Evolutionary conservation across 2,888 invertebrate genomes (phyloP), one percentile per base, ranked within the genome.

Genomic region (Glaucopsyche alexis): DNA sequence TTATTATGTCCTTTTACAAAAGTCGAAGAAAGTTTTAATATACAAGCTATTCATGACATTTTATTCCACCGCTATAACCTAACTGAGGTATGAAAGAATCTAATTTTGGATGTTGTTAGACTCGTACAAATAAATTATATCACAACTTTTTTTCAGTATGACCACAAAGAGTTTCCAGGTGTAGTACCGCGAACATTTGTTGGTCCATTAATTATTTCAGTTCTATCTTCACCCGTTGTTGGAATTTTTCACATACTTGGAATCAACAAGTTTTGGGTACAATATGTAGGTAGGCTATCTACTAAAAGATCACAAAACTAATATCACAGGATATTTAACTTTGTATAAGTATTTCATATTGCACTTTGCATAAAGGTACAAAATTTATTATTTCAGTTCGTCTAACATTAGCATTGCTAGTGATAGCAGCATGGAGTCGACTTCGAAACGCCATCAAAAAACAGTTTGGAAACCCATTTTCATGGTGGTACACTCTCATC

Each of bases 11-110:
- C 99, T 72, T 99, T 96, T 86, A 99, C 99, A 6, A 99, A 99
- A 95, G 99, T 99, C 71, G 99, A 99, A 91, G 99, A 99, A 93
- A 99, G 99, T 90, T 99, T 99, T 88, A 99, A 99, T 93, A 94
- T 99, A 74, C 99, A 99, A 93, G 99, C 99, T 38, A 96, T 97
- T 87, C 99, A 99, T 91, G 99, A 99, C 91, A 95, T 99, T 82
- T 93, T 99, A 70, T 98, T 97, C 90, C 96, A 98, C 87, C 95
- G 96, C 79, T 94, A 94, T 88, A 97, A 98, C 94, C 94, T 98
- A 79, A 94, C 96, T 74, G 94, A 97, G 96, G 98, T 98, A 94
- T 82, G 82, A 76, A 79, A 81, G 82, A 85, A 81, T 91, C 92
- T 91, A 93, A 91, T 86, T 93, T 91, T 91, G 91, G 91, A 91